These are phyloP conservation scores for Diphyllodes magnificus DNA, from an alignment of 2,113 vertebrate species.

Conservation along the genomic window DNA sequence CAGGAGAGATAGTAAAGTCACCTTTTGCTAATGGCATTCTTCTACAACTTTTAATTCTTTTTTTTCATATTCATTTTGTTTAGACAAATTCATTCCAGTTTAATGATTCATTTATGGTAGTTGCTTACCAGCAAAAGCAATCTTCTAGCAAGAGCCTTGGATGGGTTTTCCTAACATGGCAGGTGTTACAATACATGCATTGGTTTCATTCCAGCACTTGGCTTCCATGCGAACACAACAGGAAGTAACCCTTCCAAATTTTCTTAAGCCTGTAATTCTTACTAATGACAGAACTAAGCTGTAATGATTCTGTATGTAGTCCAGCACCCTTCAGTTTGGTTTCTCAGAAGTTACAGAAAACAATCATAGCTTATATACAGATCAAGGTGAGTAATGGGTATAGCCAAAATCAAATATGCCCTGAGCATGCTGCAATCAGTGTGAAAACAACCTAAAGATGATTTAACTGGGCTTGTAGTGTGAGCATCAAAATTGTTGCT, in stretches of 20 bases:
- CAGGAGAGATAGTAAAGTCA: neutral
- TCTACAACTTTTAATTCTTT: neutral
- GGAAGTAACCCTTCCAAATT: neutral
- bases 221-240: neutral
- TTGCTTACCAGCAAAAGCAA: neutral
- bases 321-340: neutral
- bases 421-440: neutral
- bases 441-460: neutral
- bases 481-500: neutral
- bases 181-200: neutral
- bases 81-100: neutral
- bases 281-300: neutral
- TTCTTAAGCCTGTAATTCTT: neutral
- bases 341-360: neutral
- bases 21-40: neutral
- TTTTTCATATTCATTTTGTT: neutral
- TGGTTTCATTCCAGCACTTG: neutral
- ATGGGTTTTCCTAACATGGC: neutral
- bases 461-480: neutral
- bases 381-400: neutral
- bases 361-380: neutral
- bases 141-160: neutral
- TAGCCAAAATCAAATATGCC: neutral
- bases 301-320: neutral
- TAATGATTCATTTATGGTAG: neutral